phyloP scores from a whole-genome alignment of 53 echinoderm and acorn worm genomes.

The Holothuria scabra region DNA sequence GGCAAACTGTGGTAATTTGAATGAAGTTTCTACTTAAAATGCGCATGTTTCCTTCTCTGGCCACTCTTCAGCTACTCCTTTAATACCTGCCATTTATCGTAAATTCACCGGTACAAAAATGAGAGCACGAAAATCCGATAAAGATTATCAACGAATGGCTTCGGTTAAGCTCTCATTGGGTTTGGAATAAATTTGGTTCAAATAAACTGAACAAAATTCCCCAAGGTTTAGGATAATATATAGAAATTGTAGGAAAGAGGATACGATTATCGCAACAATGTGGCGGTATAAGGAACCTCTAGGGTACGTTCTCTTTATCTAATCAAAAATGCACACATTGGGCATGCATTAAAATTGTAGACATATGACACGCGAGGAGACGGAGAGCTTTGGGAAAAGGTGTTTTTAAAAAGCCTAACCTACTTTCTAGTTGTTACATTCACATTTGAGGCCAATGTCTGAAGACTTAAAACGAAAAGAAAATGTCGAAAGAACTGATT shows the following conservation, averaged over 20 bases:
- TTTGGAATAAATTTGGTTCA: constrained; percentile 25
- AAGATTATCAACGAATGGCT: too few relatives aligned
- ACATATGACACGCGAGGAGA: constrained; percentile 9
- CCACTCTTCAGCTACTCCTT: too few relatives aligned
- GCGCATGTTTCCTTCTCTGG: too few relatives aligned
- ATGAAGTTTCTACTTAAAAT: too few relatives aligned
- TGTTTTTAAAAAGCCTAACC: constrained; percentile 18
- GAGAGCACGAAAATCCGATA: too few relatives aligned
- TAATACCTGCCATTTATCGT: too few relatives aligned
- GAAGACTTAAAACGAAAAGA: neutral
- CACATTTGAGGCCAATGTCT: constrained; percentile 40
- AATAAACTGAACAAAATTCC: constrained; percentile 25
- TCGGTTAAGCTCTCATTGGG: too few relatives aligned
- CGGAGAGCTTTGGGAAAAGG: neutral
- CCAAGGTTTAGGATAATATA: constrained; percentile 29
- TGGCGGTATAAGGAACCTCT: neutral
- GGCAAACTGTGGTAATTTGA: too few relatives aligned
- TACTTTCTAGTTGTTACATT: constrained; percentile 6
- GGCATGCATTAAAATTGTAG: constrained; percentile 1
- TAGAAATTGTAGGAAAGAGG: constrained; percentile 12
- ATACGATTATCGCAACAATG: constrained; percentile 26
- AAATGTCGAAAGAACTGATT: too few relatives aligned
- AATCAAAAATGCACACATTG: constrained; percentile 33
- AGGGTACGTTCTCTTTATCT: constrained; percentile 16
- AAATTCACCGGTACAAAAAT: too few relatives aligned